A percentile compares a stretch with the other conserved stretches of the same genome.
phyloP scores from a whole-genome alignment of 2,888 invertebrate genomes.

The Drosophila lacicola region DNA sequence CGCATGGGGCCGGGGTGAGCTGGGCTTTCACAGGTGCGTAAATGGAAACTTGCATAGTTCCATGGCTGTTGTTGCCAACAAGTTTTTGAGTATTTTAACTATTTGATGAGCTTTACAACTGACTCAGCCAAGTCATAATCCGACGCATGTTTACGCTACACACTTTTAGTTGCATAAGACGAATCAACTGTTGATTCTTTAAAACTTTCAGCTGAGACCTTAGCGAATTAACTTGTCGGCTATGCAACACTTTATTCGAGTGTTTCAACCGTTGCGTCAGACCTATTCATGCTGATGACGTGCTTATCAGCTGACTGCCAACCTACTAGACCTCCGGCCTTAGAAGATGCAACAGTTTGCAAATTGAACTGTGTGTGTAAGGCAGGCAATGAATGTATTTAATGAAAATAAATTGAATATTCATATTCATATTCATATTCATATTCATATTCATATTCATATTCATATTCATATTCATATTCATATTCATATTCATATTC shows the following conservation, averaged over 20 bases:
- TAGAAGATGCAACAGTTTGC: not conserved
- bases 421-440: not conserved
- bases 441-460: not conserved
- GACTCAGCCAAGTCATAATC: not conserved
- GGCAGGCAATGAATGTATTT: not conserved
- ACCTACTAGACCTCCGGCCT: not conserved
- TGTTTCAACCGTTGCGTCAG: not conserved
- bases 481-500: not conserved
- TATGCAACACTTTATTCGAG: not conserved
- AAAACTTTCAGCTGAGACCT: not conserved
- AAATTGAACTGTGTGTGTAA: constrained; percentile 2
- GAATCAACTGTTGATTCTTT: too few relatives aligned
- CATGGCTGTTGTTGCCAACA: not conserved
- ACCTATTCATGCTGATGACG: not conserved
- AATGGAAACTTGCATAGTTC: constrained; percentile 9
- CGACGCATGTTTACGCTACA: too few relatives aligned
- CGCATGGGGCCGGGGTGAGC: not conserved
- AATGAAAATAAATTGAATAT: not conserved
- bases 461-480: not conserved
- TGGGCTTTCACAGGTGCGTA: constrained; percentile 3
- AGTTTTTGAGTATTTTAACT: constrained; percentile 9
- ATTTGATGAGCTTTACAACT: constrained; percentile 5
- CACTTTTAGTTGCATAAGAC: too few relatives aligned
- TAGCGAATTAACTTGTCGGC: constrained; percentile 10
- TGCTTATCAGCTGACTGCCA: constrained; percentile 8